Evolutionary conservation across 2,888 invertebrate species (phyloP).

Genomic region (Glyphotaelius pellucidus): DNA sequence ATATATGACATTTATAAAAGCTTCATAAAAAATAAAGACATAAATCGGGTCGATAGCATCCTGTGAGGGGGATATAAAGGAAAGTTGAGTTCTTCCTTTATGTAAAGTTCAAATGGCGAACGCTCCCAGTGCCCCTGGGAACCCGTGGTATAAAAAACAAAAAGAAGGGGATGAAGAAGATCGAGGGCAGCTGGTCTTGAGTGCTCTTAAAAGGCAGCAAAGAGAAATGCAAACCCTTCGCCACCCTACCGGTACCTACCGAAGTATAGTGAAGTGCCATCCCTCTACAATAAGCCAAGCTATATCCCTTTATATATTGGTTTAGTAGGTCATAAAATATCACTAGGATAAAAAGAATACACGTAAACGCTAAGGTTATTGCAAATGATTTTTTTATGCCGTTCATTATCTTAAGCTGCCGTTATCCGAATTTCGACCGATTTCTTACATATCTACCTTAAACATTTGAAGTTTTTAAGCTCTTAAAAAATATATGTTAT

Average conservation of each 20-base stretch:
- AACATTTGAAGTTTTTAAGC: too few relatives aligned
- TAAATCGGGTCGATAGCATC: conserved; percentile 2
- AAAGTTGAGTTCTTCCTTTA: conserved; percentile 35
- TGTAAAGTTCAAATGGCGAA: conserved; percentile 33
- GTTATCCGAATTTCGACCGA: too few relatives aligned
- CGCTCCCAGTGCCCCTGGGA: conserved; percentile 20
- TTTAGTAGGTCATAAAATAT: not conserved
- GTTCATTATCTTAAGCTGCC: too few relatives aligned
- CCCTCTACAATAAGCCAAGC: not conserved
- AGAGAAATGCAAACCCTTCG: conserved; percentile 29
- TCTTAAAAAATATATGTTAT: too few relatives aligned
- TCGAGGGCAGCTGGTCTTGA: conserved; percentile 33
- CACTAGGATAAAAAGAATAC: not conserved
- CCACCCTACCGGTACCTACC: not conserved
- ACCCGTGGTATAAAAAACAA: not conserved
- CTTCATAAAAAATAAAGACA: not conserved
- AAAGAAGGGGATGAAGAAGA: conserved; percentile 15
- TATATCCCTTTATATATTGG: not conserved
- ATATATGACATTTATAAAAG: too few relatives aligned
- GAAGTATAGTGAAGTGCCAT: not conserved
- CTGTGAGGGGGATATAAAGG: not conserved
- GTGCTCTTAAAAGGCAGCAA: conserved; percentile 41
- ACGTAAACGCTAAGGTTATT: too few relatives aligned
- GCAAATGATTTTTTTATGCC: too few relatives aligned
- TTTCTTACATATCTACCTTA: too few relatives aligned